Conservation (phyloP, 2,888 invertebrate species). For the Heteropelma amictum region DNA sequence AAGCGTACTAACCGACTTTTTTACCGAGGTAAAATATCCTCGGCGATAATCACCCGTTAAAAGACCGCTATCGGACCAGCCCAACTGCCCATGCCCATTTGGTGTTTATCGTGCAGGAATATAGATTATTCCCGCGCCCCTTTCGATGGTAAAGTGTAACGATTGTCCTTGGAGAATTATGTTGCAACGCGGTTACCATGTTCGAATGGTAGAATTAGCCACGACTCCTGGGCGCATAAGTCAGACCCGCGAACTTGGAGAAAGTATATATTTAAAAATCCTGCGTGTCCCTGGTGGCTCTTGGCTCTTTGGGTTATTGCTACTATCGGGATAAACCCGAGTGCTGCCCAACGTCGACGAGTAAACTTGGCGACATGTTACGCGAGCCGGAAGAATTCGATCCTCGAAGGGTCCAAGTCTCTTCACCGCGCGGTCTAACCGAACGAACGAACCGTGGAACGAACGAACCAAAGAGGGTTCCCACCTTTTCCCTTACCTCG, state of each 20-base stretch:
- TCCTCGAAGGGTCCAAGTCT: slow-evolving; percentile 63
- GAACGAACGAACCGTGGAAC: slow-evolving; percentile 53
- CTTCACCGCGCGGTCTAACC: slow-evolving; percentile 45
- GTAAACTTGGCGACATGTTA: slow-evolving; percentile 76
- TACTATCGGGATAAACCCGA: not conserved
- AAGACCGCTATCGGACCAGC: too few species aligned
- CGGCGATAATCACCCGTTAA: too few species aligned
- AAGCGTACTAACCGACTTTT: too few species aligned
- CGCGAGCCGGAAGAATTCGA: slow-evolving; percentile 77
- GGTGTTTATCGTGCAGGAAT: too few species aligned
- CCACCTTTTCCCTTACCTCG: slow-evolving; percentile 24
- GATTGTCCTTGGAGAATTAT: too few species aligned
- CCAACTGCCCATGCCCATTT: too few species aligned
- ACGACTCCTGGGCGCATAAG: not conserved
- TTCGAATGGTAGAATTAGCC: not conserved
- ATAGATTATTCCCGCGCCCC: too few species aligned
- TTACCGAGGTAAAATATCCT: too few species aligned
- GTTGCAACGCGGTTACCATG: too few species aligned
- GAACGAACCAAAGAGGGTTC: slow-evolving; percentile 36
- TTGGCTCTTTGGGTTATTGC: slow-evolving; percentile 2
- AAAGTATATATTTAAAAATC: too few species aligned
- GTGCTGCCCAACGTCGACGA: slow-evolving; percentile 51
- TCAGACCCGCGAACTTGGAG: not conserved
- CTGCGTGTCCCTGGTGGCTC: slow-evolving; percentile 2
- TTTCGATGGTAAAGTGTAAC: too few species aligned